Conservation (phyloP, 2,888 invertebrate genomes). For the Apodemia zela region DNA sequence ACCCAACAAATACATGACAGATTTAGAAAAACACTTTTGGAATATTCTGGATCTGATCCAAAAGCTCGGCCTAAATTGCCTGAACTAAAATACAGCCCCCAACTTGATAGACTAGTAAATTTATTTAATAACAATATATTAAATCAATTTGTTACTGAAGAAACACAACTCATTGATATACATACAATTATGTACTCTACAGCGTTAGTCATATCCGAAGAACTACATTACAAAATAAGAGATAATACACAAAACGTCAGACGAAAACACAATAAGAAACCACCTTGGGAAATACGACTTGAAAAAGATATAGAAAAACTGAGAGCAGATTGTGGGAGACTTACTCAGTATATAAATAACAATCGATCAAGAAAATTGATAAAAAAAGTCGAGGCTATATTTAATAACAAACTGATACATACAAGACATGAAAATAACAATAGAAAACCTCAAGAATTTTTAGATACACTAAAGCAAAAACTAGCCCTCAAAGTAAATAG, state of each 20-base stretch:
- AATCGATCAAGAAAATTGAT: no score
- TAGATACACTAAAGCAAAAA: no score
- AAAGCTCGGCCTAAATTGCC: slow-evolving; percentile 19
- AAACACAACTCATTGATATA: slow-evolving; percentile 15
- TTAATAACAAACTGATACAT: no score
- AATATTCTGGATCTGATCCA: slow-evolving; percentile 10
- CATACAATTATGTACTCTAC: slow-evolving; percentile 29
- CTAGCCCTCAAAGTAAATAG: no score
- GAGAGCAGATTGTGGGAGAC: slow-evolving; percentile 23
- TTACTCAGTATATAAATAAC: slow-evolving; percentile 22
- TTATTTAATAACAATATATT: slow-evolving; percentile 19
- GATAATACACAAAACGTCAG: not conserved
- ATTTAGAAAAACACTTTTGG: not conserved
- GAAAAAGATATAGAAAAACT: slow-evolving; percentile 25
- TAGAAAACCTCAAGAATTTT: no score
- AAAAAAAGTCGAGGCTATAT: no score
- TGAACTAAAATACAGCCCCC: slow-evolving; percentile 17
- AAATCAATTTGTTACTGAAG: slow-evolving; percentile 1
- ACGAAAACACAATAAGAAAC: not conserved
- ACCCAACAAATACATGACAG: not conserved
- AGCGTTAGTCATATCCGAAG: slow-evolving; percentile 24
- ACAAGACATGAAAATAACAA: no score
- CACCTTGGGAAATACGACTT: slow-evolving; percentile 8
- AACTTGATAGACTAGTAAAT: slow-evolving; percentile 2
- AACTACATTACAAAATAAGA: slow-evolving; percentile 25